These are phyloP conservation scores for Lepidochrysops patricia DNA, from an alignment of 2,888 invertebrate genomes.

Conservation along the genomic window DNA sequence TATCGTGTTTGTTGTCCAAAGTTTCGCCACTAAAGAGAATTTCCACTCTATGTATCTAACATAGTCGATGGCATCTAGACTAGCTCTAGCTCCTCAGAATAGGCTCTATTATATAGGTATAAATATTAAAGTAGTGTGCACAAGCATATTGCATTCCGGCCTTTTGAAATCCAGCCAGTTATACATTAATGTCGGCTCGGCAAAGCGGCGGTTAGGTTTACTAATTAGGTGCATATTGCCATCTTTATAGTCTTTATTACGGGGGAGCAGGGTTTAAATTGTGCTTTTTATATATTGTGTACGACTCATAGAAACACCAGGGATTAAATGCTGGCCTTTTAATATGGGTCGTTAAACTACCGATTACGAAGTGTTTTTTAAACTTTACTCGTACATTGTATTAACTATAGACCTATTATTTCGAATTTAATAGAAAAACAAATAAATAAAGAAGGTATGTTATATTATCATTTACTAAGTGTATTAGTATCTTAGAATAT, in stretches of 20 bases:
- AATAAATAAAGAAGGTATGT: too few species aligned
- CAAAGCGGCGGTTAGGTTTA: conserved; percentile 29
- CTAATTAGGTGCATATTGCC: conserved; percentile 26
- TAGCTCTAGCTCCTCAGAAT: conserved; percentile 18
- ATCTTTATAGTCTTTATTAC: conserved; percentile 29
- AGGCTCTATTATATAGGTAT: conserved; percentile 20
- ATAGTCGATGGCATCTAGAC: background rate
- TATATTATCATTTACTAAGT: too few species aligned
- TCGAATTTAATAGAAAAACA: too few species aligned
- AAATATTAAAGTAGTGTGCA: conserved; percentile 24
- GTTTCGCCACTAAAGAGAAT: too few species aligned
- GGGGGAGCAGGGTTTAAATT: conserved; percentile 25
- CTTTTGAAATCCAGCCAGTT: conserved; percentile 18
- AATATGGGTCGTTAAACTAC: background rate
- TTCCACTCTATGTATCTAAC: too few species aligned
- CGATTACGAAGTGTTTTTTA: background rate
- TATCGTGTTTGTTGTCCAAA: too few species aligned
- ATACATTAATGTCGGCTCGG: conserved; percentile 28
- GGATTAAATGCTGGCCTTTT: background rate
- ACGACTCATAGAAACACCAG: background rate
- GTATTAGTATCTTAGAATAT: too few species aligned
- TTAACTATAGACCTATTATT: too few species aligned
- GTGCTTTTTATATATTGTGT: conserved; percentile 14
- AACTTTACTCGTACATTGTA: too few species aligned
- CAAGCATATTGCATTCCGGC: conserved; percentile 18